phyloP scores from a whole-genome alignment of 2,888 invertebrate species.

The Crepidodera aurea region DNA sequence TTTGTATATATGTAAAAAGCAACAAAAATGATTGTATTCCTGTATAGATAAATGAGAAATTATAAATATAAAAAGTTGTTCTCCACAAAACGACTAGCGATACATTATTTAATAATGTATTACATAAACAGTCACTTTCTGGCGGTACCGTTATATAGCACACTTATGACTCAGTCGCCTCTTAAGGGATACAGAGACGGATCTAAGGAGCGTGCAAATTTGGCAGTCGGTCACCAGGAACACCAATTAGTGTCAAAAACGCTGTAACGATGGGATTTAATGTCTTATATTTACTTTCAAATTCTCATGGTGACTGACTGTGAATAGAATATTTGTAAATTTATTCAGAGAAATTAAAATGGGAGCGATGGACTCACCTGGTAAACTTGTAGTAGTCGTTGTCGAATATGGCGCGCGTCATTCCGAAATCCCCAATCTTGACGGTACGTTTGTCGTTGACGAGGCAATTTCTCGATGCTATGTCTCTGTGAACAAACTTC shows the following conservation, averaged over 20 bases:
- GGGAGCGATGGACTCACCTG: constrained; percentile 67
- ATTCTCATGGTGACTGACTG: too few relatives aligned
- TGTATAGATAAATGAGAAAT: too few relatives aligned
- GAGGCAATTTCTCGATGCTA: constrained; percentile 77
- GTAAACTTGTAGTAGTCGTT: constrained; percentile 90
- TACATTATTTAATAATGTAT: constrained; percentile 27
- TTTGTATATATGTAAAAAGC: too few relatives aligned
- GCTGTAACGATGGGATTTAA: too few relatives aligned
- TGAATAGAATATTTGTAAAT: too few relatives aligned
- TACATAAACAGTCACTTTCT: constrained; percentile 27
- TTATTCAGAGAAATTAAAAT: too few relatives aligned
- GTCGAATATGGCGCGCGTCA: constrained; percentile 88
- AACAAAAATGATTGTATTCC: too few relatives aligned
- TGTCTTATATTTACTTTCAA: too few relatives aligned
- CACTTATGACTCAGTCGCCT: constrained; percentile 61
- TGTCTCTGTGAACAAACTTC: constrained; percentile 90
- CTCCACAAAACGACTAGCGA: constrained; percentile 49
- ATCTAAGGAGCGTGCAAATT: constrained; percentile 60
- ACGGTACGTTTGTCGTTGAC: constrained; percentile 73
- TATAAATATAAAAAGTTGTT: constrained; percentile 52
- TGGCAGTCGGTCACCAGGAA: too few relatives aligned
- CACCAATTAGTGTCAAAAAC: too few relatives aligned
- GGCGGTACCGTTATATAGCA: constrained; percentile 60
- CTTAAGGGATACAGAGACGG: constrained; percentile 56
- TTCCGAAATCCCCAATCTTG: constrained; percentile 92